Conservation (phyloP, 2,888 invertebrate genomes). For the Neria commutata region DNA sequence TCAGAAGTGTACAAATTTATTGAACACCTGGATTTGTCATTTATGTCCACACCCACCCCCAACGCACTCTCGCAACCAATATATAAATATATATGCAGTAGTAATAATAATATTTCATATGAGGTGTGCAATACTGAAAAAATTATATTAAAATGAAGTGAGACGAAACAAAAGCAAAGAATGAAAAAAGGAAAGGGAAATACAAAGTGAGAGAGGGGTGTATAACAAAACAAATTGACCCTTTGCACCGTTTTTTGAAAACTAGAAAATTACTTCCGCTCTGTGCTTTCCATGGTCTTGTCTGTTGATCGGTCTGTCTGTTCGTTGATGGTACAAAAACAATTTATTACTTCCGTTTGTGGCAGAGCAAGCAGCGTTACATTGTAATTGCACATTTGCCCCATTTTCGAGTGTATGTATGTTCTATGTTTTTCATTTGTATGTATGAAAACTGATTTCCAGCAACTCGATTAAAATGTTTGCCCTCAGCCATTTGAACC, state of each 20-base stretch:
- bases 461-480: too few species aligned
- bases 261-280: slow-evolving; percentile 55
- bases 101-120: background rate
- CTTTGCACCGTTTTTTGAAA: slow-evolving; percentile 27
- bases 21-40: slow-evolving; percentile 55
- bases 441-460: too few species aligned
- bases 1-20: slow-evolving; percentile 45
- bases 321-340: too few species aligned
- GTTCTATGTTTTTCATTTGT: too few species aligned
- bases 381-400: too few species aligned
- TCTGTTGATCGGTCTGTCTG: too few species aligned
- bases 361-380: too few species aligned
- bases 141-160: background rate
- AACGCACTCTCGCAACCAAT: slow-evolving; percentile 35
- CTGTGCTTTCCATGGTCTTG: slow-evolving; percentile 31
- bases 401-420: too few species aligned
- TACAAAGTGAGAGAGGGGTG: slow-evolving; percentile 8
- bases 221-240: slow-evolving; percentile 28
- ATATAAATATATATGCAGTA: background rate
- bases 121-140: slow-evolving; percentile 8
- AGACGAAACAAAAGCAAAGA: too few species aligned
- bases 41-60: slow-evolving; percentile 38
- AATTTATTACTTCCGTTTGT: too few species aligned
- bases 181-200: slow-evolving; percentile 9
- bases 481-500: slow-evolving; percentile 34